Percentiles rank a stretch among this genome's conserved stretches.
phyloP scores from a whole-genome alignment of 2,113 vertebrate genomes.

The Gyps fulvus region DNA sequence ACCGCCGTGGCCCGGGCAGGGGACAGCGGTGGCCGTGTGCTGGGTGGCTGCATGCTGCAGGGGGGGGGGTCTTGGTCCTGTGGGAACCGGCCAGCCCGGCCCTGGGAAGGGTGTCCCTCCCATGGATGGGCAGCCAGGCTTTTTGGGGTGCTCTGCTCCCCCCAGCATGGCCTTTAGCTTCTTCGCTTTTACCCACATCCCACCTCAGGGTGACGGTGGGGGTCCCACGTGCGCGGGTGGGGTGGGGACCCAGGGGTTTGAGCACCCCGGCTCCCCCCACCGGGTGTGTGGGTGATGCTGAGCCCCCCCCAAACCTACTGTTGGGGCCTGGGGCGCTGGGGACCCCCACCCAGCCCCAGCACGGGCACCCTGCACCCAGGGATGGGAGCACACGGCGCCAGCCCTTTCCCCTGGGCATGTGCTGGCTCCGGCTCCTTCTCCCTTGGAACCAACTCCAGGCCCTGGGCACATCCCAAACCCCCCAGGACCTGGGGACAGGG shows the following conservation, averaged over 20 bases:
- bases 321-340: rapidly evolving
- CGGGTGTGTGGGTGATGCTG: neutral
- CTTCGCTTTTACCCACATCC: neutral
- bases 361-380: neutral
- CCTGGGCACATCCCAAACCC: neutral
- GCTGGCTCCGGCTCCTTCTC: neutral
- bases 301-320: neutral
- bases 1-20: neutral
- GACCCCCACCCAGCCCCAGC: neutral
- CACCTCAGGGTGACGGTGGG: neutral
- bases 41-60: rapidly evolving
- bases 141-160: neutral
- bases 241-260: rapidly evolving
- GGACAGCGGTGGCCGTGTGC: rapidly evolving
- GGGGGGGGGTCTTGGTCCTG: rapidly evolving
- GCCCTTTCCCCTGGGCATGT: neutral
- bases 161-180: neutral
- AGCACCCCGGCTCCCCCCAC: neutral
- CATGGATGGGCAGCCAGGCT: rapidly evolving
- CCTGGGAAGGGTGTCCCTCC: neutral
- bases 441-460: neutral
- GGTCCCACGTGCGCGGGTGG: rapidly evolving
- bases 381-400: rapidly evolving
- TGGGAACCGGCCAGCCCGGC: rapidly evolving
- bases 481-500: rapidly evolving